Percentiles rank a stretch among this genome's conserved stretches.
Conservation (phyloP, 2,888 invertebrate species). For the Tuta absoluta region DNA sequence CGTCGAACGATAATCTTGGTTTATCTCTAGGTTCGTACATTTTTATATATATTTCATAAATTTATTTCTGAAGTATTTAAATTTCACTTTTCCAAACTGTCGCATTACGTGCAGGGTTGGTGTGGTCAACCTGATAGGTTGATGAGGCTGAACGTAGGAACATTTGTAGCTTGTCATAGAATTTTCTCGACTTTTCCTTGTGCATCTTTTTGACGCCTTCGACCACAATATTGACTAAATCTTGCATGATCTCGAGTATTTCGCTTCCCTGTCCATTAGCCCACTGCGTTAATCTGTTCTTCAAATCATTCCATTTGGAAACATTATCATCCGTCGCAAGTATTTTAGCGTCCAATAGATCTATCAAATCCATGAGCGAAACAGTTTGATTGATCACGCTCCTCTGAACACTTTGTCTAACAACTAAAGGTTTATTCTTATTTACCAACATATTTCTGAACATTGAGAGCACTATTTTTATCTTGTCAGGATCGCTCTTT, state of each 20-base stretch:
- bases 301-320: conserved; percentile 42
- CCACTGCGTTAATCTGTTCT: conserved; percentile 39
- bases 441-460: conserved; percentile 40
- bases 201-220: conserved; percentile 30
- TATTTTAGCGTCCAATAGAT: conserved; percentile 41
- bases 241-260: conserved; percentile 36
- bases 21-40: too few relatives aligned
- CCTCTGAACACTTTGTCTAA: conserved; percentile 27
- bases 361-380: conserved; percentile 46
- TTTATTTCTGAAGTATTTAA: too few relatives aligned
- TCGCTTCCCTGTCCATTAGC: conserved; percentile 36
- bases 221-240: conserved; percentile 31
- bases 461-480: conserved; percentile 36
- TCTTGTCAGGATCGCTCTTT: conserved; percentile 15
- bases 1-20: too few relatives aligned
- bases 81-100: too few relatives aligned
- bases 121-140: too few relatives aligned
- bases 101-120: too few relatives aligned
- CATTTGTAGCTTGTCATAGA: conserved; percentile 29
- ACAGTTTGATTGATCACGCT: conserved; percentile 42
- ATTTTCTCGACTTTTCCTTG: neutral
- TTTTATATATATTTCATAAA: too few relatives aligned
- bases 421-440: conserved; percentile 44
- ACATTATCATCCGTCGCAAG: conserved; percentile 38
- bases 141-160: neutral